phyloP scores from a whole-genome alignment of 2,888 invertebrate genomes.

The Choristoneura rosaceana region DNA sequence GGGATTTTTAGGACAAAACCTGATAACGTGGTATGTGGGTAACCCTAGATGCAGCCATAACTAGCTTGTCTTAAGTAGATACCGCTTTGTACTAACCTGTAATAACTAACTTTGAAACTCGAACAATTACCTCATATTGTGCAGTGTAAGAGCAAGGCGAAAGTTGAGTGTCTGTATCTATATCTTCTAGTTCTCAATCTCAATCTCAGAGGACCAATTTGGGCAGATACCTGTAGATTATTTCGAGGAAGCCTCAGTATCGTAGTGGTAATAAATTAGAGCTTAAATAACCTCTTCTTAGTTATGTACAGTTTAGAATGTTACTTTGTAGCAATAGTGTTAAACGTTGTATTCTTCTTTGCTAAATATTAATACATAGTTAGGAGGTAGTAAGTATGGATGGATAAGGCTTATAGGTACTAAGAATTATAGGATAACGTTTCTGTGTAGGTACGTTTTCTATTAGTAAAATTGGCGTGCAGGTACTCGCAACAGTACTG shows the following conservation, averaged over 20 bases:
- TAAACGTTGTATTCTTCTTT: too few species aligned
- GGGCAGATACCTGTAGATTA: background rate
- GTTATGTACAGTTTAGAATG: too few species aligned
- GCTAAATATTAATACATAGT: too few species aligned
- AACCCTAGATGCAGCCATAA: constrained; percentile 45
- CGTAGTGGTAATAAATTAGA: background rate
- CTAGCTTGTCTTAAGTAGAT: constrained; percentile 46
- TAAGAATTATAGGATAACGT: too few species aligned
- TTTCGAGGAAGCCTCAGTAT: background rate
- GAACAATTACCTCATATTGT: constrained; percentile 54
- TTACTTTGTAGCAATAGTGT: too few species aligned
- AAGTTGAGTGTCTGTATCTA: constrained; percentile 29
- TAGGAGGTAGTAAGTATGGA: too few species aligned
- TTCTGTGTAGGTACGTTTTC: too few species aligned
- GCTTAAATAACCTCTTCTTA: too few species aligned
- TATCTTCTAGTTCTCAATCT: constrained; percentile 15
- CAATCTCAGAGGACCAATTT: constrained; percentile 7
- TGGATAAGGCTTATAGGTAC: too few species aligned
- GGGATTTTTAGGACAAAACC: too few species aligned
- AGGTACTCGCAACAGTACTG: background rate
- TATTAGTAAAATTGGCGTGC: too few species aligned
- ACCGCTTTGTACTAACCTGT: constrained; percentile 43
- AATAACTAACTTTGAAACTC: constrained; percentile 52
- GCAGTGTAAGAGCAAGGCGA: constrained; percentile 33
- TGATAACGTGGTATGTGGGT: too few species aligned